Base-by-base conservation (phyloP, 2,888 invertebrate species). In the Aphrophora alni region DNA sequence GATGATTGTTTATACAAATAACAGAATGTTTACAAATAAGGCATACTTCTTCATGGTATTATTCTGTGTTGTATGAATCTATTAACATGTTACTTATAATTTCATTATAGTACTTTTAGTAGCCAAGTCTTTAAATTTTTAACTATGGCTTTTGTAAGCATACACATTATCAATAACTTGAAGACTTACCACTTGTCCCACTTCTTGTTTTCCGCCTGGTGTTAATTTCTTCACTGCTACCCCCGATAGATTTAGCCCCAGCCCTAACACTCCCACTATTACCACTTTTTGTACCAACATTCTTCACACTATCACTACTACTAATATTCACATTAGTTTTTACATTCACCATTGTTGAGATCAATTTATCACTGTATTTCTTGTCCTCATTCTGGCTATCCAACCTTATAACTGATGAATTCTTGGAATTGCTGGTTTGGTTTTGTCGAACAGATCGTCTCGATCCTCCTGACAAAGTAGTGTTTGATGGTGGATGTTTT, bases 161-260 rank as follows among this genome's bases (percentile, higher is more conserved):
- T n/a, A n/a, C n/a, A n/a, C n/a, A n/a, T n/a, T n/a, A n/a, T n/a
- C n/a, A n/a, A n/a, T n/a, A n/a, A n/a, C n/a, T n/a, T n/a, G n/a
- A 33, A 3, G 33, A 82, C 72, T 78, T 79, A 83, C 80, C 82
- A 84, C 85, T 85, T 76, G 84, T 84, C 44, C 84, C 85, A 80
- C 86, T 86, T 21, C 86, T 82, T 8, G 86, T 86, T 82, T 86
- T 86, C 69, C 86, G 83, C 72, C 86, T 83, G 8, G 84, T 85
- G 76, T 84, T 84, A 14, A 84, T 83, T 25, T 84, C 85, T 27
- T 85, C 85, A 12, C 77, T 75, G 0, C 76, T 74, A 25, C 79
- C 75, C 10, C 82, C 77, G 1, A 71, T 78, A 8, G 82, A 38
- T n/a, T 75, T 75, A 12, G 71, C 76, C 26, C 69, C 75, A 26